These are phyloP conservation scores for Temnothorax ravouxi DNA, from an alignment of 2,888 invertebrate species.

Conservation along the genomic window DNA sequence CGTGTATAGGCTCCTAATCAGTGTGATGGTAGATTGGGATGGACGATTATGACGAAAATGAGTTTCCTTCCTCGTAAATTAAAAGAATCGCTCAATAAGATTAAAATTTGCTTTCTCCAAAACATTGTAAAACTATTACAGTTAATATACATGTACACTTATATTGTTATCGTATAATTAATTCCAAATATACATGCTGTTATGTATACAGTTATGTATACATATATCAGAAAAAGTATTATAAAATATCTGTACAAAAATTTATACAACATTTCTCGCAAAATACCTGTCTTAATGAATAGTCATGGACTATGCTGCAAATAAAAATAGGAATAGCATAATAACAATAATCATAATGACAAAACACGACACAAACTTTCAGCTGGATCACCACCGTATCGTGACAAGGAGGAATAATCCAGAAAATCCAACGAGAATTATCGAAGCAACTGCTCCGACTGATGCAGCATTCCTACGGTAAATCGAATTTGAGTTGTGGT, in stretches of 20 bases:
- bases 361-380: not conserved
- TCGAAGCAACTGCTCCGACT: constrained; percentile 43
- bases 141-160: not conserved
- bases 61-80: not conserved
- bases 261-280: not conserved
- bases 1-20: not conserved
- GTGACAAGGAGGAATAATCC: constrained; percentile 51
- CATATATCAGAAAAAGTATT: not conserved
- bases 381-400: constrained; percentile 55
- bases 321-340: not conserved
- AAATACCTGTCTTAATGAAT: constrained; percentile 12
- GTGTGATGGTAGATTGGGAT: not conserved
- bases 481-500: constrained; percentile 66
- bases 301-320: constrained; percentile 15
- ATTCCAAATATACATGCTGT: not conserved
- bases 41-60: not conserved
- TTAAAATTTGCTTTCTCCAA: not conserved
- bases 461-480: constrained; percentile 70
- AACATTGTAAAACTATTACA: constrained; percentile 12
- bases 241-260: constrained; percentile 26
- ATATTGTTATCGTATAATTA: not conserved
- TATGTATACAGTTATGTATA: not conserved
- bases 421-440: constrained; percentile 63
- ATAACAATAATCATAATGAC: not conserved
- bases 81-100: not conserved